These are phyloP conservation scores for Atherinomorus stipes DNA, from an alignment of 2,113 vertebrate species.

Conservation along the genomic window DNA sequence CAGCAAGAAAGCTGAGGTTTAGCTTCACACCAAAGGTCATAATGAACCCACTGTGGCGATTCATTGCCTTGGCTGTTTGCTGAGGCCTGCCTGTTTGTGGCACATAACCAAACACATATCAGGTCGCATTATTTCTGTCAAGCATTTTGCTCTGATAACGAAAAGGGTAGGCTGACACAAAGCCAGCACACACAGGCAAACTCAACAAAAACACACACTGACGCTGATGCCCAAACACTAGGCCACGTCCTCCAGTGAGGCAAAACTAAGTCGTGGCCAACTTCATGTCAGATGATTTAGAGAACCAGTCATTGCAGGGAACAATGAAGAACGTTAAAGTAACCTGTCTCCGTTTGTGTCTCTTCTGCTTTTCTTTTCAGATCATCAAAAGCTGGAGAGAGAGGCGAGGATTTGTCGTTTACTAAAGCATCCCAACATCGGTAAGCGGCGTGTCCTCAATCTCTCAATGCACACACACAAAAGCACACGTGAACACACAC, in stretches of 20 bases:
- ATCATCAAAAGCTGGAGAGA: conserved; percentile 86
- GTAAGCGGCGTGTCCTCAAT: conserved; percentile 67
- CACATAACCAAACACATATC: conserved; percentile 59
- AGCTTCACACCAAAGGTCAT: conserved; percentile 1
- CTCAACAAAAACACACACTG: conserved; percentile 34
- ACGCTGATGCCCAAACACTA: conserved; percentile 24
- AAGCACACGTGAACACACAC: conserved; percentile 17
- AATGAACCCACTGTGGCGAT: conserved; percentile 16
- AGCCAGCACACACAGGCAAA: conserved; percentile 22
- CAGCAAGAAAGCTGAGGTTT: conserved; percentile 9
- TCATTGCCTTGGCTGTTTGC: conserved; percentile 40
- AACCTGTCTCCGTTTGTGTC: conserved; percentile 47
- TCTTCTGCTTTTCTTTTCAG: conserved; percentile 63
- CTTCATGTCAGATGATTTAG: conserved; percentile 42
- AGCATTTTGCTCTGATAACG: conserved; percentile 57
- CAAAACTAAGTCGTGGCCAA: conserved; percentile 40
- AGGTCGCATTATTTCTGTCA: conserved; percentile 69
- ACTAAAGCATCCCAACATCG: conserved; percentile 84
- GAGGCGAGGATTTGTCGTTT: conserved; percentile 85
- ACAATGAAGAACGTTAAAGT: conserved; percentile 41
- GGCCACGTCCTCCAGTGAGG: conserved; percentile 34
- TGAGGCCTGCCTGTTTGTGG: conserved; percentile 48
- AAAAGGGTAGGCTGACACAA: conserved; percentile 32
- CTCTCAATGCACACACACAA: conserved; percentile 5
- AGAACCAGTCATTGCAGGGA: conserved; percentile 45